These are phyloP conservation scores for Bradypus variegatus DNA, from an alignment of 2,797 vertebrate genomes.

Conservation along the genomic window DNA sequence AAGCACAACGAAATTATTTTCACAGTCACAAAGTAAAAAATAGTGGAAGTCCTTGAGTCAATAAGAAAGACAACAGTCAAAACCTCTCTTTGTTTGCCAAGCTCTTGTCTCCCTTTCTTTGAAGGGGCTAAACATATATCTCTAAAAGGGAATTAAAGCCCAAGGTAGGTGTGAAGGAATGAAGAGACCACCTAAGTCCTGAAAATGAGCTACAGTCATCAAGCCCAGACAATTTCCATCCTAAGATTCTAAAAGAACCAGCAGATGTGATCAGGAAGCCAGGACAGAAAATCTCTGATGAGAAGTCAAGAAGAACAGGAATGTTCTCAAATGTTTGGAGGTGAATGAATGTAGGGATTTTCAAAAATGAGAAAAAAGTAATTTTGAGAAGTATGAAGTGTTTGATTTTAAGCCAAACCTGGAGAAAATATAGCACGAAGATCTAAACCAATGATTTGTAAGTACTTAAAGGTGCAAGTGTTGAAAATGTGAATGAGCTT, in stretches of 20 bases:
- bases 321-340: no score
- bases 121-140: background rate
- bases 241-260: background rate
- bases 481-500: no score
- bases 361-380: no score
- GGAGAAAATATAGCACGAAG: no score
- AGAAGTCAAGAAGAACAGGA: background rate
- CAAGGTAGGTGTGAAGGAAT: background rate
- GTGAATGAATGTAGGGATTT: no score
- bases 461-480: no score
- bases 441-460: no score
- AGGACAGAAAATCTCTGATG: background rate
- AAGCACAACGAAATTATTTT: slow-evolving; percentile 13
- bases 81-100: background rate
- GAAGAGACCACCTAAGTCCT: background rate
- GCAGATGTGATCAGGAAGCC: background rate
- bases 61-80: background rate
- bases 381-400: no score
- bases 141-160: background rate
- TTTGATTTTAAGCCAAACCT: no score
- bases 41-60: background rate
- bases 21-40: background rate
- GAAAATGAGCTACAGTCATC: background rate
- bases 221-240: background rate
- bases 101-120: background rate